Conservation (phyloP, 2,113 vertebrate genomes). For the Tragelaphus strepsiceros region DNA sequence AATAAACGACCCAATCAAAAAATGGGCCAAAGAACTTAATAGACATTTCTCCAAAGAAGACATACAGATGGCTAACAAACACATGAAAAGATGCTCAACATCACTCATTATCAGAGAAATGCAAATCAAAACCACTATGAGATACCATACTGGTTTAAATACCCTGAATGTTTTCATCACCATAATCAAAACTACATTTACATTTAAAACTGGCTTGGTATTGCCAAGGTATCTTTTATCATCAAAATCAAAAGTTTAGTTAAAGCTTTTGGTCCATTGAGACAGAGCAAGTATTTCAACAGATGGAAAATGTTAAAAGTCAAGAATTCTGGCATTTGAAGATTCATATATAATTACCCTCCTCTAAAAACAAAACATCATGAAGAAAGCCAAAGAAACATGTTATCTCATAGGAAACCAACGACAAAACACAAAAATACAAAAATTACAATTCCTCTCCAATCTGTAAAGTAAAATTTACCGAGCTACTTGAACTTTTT, state of each 20-base stretch:
- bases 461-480: constrained; percentile 12
- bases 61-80: no score
- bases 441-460: not conserved
- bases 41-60: no score
- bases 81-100: no score
- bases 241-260: not conserved
- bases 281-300: constrained; percentile 40
- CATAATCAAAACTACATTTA: not conserved
- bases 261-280: not conserved
- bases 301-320: constrained; percentile 52
- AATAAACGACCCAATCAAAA: no score
- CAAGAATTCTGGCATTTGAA: not conserved
- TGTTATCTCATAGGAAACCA: constrained; percentile 52
- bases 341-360: not conserved
- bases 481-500: not conserved
- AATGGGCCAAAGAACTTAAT: no score
- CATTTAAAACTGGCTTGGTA: not conserved
- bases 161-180: not conserved
- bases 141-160: not conserved
- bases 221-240: not conserved
- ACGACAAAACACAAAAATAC: constrained; percentile 43
- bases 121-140: no score
- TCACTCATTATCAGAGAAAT: no score
- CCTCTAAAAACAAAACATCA: constrained; percentile 17
- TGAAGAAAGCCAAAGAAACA: not conserved